Evolutionary conservation across 1,140 invertebrate genomes (phyloP), one percentile per base, ranked within the genome.

Genomic region (Drosophila obscura): DNA sequence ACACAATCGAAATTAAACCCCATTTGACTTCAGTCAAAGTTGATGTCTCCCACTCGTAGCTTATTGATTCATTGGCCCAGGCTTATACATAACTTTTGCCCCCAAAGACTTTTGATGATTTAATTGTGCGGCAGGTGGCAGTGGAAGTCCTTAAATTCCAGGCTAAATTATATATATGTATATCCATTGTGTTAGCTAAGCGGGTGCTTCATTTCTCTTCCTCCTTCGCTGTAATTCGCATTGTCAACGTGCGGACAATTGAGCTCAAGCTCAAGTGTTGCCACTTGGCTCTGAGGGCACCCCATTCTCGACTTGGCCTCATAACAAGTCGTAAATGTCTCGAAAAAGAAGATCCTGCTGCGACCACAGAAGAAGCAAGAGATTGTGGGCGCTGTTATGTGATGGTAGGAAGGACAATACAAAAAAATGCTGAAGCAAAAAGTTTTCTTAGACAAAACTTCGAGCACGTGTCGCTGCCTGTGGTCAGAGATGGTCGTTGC

Each of bases 161-260:
- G 7, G n/a, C 26, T 4, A 61, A 16, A 31, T 35, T 35, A 35
- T 35, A 35, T 35, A 11, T 35, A 35, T 35, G 3, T 39, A 13
- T 39, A 13, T 39, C 35, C 35, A 11, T 39, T 39, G 35, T 39
- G 35, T 11, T 5, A 28, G 65, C 45, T 22, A 53, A 68, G 35
- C 50, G 41, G 13, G 19, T 51, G 58, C 9, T 51, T 28, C 48
- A 53, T 45, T 50, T 43, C 31, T 31, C 49, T 39, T 41, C 8
- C 35, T 15, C 5, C 72, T 7, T 8, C 26, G 19, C 52, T 44
- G 62, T 68, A 75, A 85, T 75, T 68, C 62, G 59, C 75, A 73
- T 88, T 87, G 83, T 87, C 83, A 82, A 82, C 82, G 83, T 64
- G 69, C 65, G 73, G 79, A 87, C 83, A 87, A 87, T 87, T 87